Base-by-base conservation (phyloP, 2,113 vertebrate genomes). In the Gadus macrocephalus region DNA sequence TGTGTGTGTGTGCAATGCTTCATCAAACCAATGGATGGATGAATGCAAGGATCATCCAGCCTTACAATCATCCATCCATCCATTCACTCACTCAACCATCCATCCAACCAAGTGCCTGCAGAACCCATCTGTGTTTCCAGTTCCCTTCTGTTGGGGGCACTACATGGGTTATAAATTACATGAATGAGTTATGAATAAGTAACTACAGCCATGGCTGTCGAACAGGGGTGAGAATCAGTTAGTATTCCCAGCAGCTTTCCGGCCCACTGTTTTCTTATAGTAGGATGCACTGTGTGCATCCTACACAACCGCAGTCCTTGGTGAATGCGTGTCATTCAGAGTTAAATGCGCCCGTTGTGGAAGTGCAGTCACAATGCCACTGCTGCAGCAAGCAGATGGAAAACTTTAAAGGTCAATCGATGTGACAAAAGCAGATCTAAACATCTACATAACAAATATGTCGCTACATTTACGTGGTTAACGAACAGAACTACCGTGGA, bases 311-410 rank as follows among this genome's bases (percentile, higher is more conserved):
- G 55, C 87, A 69, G 76, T 71, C 75, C 76, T 71, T 78, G 67
- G 69, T 83, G 79, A 84, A 79, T 78, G 81, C 80, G 74, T 77
- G 83, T 86, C 81, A 87, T 78, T 86, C 81, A 87, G 78, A 83
- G 78, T 82, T 82, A 85, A 88, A 86, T 81, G 71, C 65, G 68
- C 71, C 70, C 42, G 35, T 78, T 85, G 73, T 31, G 42, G 42
- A 49, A 49, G 42, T 12, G 42, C 12, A 71, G 76, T 74, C 79
- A 71, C 74, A 78, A 71, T 67, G 73, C 49, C 5, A 53, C 49
- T 66, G 66, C 35, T 66, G 67, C 76, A 85, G 78, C 78, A 74
- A 82, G 58, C 85, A 88, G 83, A 87, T 83, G 83, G 84, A 77
- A 77, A 35, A 35, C 31, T 35, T 35, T 35, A 35, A 69, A 65